Evolutionary conservation across 2,113 vertebrate species (phyloP).

Genomic region (Etheostoma cragini): DNA sequence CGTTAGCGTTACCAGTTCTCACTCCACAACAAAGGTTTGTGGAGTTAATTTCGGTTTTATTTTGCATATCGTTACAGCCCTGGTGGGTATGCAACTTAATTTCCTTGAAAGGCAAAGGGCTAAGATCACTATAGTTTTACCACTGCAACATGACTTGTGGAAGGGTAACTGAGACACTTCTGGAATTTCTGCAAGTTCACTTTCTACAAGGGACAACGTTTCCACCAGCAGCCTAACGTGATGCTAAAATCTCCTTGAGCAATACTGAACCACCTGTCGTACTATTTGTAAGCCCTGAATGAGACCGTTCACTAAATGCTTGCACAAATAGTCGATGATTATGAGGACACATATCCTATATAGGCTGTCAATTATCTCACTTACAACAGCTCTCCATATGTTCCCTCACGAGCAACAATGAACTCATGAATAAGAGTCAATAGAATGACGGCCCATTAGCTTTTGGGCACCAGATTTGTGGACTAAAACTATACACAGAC

Average conservation of each 20-base stretch:
- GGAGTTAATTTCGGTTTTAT: too few relatives aligned
- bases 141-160: background rate
- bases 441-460: background rate
- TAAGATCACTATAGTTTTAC: background rate
- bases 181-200: background rate
- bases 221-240: background rate
- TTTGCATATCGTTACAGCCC: too few relatives aligned
- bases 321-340: background rate
- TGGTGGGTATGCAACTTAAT: background rate
- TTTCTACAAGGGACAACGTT: background rate
- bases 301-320: background rate
- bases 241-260: background rate
- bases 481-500: constrained; percentile 12
- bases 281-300: background rate
- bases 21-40: too few relatives aligned
- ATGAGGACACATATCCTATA: background rate
- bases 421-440: background rate
- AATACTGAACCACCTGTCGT: background rate
- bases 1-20: too few relatives aligned
- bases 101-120: background rate
- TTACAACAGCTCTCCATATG: background rate
- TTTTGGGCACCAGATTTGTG: background rate
- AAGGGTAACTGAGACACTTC: background rate
- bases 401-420: background rate
- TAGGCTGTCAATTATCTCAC: constrained; percentile 1